Percentiles rank a stretch among this genome's conserved stretches.
Evolutionary conservation across 1,140 invertebrate genomes (phyloP).

Genomic region (Metaphire vulgaris): DNA sequence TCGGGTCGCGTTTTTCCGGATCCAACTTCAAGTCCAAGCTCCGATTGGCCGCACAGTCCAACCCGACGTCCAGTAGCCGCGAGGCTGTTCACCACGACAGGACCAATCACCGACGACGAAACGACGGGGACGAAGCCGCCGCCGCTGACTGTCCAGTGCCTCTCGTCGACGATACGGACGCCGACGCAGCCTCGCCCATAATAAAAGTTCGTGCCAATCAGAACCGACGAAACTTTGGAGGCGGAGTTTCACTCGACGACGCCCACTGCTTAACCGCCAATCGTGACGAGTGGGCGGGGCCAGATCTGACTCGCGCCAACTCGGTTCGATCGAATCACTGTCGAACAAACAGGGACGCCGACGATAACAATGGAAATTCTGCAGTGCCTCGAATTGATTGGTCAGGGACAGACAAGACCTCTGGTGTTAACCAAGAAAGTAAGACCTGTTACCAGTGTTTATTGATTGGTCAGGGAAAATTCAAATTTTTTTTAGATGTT

Average conservation of each 20-base stretch:
- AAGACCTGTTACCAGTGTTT: no score
- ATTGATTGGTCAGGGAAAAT: no score
- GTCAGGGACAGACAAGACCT: not conserved
- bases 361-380: not conserved
- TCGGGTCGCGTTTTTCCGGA: not conserved
- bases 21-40: not conserved
- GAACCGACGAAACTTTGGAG: not conserved
- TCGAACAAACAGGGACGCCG: not conserved
- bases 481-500: no score
- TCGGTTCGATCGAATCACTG: not conserved
- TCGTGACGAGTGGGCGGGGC: not conserved
- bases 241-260: not conserved
- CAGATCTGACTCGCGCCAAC: not conserved
- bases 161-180: not conserved
- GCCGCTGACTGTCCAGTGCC: not conserved
- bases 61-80: not conserved
- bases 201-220: not conserved
- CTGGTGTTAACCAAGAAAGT: not conserved
- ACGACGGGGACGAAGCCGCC: not conserved
- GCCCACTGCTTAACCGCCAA: not conserved
- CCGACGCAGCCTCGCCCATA: not conserved
- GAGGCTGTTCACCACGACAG: not conserved
- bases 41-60: not conserved
- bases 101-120: not conserved
- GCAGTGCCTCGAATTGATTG: not conserved